These are phyloP conservation scores for Dromius quadrimaculatus DNA, from an alignment of 2,888 invertebrate genomes.

Conservation along the genomic window DNA sequence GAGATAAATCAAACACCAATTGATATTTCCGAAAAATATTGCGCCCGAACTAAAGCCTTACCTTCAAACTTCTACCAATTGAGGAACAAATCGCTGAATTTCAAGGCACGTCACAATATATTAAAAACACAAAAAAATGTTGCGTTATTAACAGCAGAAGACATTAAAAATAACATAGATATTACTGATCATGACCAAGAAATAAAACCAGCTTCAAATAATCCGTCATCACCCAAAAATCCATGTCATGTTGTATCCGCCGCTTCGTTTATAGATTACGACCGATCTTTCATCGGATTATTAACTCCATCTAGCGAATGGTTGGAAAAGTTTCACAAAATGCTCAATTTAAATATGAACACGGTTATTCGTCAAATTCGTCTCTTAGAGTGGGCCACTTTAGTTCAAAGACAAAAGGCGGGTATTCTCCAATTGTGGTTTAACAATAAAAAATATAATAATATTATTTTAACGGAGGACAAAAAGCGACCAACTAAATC, in stretches of 20 bases:
- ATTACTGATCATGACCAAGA: not conserved
- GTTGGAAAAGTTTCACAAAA: slow-evolving; percentile 44
- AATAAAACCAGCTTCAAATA: not conserved
- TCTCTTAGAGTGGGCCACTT: slow-evolving; percentile 56
- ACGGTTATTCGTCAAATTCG: slow-evolving; percentile 52
- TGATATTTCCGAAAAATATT: slow-evolving; percentile 50
- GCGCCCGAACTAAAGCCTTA: slow-evolving; percentile 55
- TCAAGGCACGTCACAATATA: slow-evolving; percentile 44
- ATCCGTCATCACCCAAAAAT: not conserved
- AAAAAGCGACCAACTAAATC: slow-evolving; percentile 20
- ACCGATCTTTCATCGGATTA: slow-evolving; percentile 39
- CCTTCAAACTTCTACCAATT: slow-evolving; percentile 55
- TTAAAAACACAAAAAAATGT: slow-evolving; percentile 41
- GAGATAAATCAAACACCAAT: slow-evolving; percentile 10
- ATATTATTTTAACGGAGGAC: slow-evolving; percentile 48
- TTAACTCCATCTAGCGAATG: slow-evolving; percentile 45
- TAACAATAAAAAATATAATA: slow-evolving; percentile 43
- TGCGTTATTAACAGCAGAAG: not conserved
- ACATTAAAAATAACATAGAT: not conserved
- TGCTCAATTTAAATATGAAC: slow-evolving; percentile 37
- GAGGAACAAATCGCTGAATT: slow-evolving; percentile 53
- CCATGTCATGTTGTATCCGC: slow-evolving; percentile 35
- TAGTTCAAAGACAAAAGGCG: slow-evolving; percentile 54
- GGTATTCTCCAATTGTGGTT: slow-evolving; percentile 57
- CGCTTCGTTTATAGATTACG: slow-evolving; percentile 46